A percentile compares a stretch with the other conserved stretches of the same genome.
These are phyloP conservation scores for Tachycineta bicolor DNA, from an alignment of 2,113 vertebrate genomes.

Conservation along the genomic window DNA sequence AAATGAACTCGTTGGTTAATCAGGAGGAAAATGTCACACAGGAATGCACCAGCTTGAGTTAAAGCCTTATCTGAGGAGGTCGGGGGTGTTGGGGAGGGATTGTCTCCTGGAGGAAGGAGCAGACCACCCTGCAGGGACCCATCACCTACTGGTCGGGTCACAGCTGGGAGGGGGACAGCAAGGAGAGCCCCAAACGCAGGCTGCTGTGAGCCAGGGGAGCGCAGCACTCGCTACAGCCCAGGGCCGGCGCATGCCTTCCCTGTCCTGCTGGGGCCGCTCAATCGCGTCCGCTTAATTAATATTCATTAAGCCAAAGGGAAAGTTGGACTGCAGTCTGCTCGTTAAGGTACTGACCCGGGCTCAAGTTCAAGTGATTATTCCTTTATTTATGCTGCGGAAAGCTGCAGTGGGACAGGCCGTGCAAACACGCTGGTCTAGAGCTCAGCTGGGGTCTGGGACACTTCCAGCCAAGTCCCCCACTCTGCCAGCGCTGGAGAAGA, in stretches of 20 bases:
- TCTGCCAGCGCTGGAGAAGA: not conserved
- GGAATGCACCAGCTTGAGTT: not conserved
- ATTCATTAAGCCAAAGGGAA: conserved; percentile 52
- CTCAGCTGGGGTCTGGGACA: conserved; percentile 8
- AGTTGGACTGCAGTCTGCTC: conserved; percentile 38
- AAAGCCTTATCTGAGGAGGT: conserved; percentile 25
- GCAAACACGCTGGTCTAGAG: not conserved
- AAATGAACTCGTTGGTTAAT: not conserved
- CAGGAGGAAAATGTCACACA: not conserved
- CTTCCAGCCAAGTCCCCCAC: not conserved
- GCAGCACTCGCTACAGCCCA: not conserved
- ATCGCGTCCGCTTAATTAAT: conserved; percentile 51
- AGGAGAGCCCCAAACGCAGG: not conserved
- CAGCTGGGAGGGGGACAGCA: not conserved
- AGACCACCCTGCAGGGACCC: conserved; percentile 36
- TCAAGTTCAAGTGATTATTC: conserved; percentile 31
- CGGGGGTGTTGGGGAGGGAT: conserved; percentile 3
- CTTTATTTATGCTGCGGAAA: conserved; percentile 30
- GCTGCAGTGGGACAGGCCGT: conserved; percentile 5
- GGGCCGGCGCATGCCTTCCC: not conserved
- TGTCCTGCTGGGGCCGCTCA: conserved; percentile 17
- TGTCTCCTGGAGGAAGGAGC: not conserved
- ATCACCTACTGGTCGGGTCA: not conserved
- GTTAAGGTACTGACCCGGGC: conserved; percentile 44
- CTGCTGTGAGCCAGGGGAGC: not conserved